A percentile compares a stretch with the other conserved stretches of the same genome.
Evolutionary conservation across 2,888 invertebrate genomes (phyloP).

Genomic region (Ferdinandea cuprea): DNA sequence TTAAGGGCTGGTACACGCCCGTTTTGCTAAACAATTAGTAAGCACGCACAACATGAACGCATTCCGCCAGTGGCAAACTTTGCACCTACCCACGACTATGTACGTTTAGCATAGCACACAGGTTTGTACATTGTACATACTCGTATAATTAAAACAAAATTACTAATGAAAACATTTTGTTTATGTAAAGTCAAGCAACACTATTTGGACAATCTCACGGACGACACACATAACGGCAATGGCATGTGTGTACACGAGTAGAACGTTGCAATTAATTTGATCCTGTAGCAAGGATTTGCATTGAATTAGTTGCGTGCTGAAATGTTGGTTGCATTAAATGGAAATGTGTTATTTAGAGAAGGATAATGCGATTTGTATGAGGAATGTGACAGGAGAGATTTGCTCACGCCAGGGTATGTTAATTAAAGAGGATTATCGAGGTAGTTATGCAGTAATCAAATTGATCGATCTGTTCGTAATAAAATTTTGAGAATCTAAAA

Average conservation of each 20-base stretch:
- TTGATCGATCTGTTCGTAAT: background rate
- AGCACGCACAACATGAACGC: background rate
- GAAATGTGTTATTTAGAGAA: slow-evolving; percentile 19
- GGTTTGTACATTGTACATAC: no score
- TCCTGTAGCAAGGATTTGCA: slow-evolving; percentile 36
- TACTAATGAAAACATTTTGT: slow-evolving; percentile 56
- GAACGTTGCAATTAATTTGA: slow-evolving; percentile 34
- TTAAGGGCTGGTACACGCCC: background rate
- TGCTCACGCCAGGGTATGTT: background rate
- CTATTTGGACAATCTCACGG: slow-evolving; percentile 28
- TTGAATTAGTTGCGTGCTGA: slow-evolving; percentile 45
- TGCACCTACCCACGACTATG: background rate
- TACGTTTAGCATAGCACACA: no score
- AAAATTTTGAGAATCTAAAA: background rate
- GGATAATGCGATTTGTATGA: slow-evolving; percentile 34
- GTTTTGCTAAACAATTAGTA: background rate
- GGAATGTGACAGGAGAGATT: slow-evolving; percentile 36
- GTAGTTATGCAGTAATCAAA: background rate
- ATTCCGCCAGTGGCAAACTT: background rate
- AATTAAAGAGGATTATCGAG: slow-evolving; percentile 14
- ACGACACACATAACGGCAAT: no score
- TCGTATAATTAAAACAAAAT: slow-evolving; percentile 39
- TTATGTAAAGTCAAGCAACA: slow-evolving; percentile 29
- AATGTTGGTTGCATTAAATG: slow-evolving; percentile 30
- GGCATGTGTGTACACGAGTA: background rate